Conservation (phyloP, 35 echinoderm and acorn worm genomes). For the Hemicentrotus pulcherrimus region DNA sequence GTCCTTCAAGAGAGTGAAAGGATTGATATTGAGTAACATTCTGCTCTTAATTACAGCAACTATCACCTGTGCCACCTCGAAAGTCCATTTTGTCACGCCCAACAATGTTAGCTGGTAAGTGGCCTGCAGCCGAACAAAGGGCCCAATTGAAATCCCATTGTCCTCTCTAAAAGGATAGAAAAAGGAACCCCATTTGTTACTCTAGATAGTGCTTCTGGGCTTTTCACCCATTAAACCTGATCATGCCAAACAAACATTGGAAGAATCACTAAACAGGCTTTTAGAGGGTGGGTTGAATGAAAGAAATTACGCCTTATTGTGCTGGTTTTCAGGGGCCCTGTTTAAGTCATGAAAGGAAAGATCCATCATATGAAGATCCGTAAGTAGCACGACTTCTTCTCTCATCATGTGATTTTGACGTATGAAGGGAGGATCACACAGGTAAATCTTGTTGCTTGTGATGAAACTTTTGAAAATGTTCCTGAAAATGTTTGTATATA, state of each 20-base stretch:
- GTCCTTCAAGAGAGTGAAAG: neutral
- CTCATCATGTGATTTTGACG: neutral
- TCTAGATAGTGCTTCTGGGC: constrained; percentile 15
- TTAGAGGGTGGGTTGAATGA: neutral
- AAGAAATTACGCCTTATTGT: constrained; percentile 17
- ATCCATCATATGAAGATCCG: neutral
- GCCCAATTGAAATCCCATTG: constrained; percentile 17
- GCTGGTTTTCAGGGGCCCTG: neutral
- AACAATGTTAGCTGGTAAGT: constrained; percentile 27
- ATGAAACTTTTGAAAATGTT: no score
- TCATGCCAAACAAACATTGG: neutral
- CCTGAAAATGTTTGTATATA: no score
- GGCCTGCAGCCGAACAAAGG: neutral
- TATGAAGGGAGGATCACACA: no score
- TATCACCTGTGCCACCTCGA: neutral
- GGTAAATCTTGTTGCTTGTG: no score
- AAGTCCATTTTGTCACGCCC: neutral
- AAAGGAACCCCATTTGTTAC: constrained; percentile 33
- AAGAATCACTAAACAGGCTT: neutral
- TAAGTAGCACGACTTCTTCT: neutral
- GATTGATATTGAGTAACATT: neutral
- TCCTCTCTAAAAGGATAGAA: neutral
- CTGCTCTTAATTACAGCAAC: neutral
- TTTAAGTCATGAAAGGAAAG: neutral
- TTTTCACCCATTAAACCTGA: constrained; percentile 29